Evolutionary conservation across 2,888 invertebrate species (phyloP).

Genomic region (Suillia variegata): DNA sequence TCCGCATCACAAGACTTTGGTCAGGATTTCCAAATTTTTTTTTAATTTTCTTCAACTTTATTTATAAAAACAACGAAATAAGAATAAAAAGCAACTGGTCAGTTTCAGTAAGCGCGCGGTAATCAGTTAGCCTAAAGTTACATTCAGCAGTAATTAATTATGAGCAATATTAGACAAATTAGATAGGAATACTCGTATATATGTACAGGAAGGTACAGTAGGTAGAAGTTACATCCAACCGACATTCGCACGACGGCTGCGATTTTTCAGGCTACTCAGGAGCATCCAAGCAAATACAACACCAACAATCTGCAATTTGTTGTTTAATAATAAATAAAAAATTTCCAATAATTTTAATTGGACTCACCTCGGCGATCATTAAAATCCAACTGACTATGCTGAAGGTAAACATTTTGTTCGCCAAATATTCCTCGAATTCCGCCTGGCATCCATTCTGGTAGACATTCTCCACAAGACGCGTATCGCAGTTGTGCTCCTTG

Average conservation of each 20-base stretch:
- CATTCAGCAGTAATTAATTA: no score
- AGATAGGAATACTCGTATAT: no score
- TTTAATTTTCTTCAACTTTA: no score
- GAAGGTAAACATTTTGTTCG: conserved; percentile 45
- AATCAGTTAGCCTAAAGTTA: no score
- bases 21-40: no score
- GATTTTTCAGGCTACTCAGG: conserved; percentile 46
- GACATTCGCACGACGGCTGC: conserved; percentile 46
- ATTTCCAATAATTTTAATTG: neutral
- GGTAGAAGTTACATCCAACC: conserved; percentile 54
- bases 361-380: conserved; percentile 47
- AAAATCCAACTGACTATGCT: conserved; percentile 48
- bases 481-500: conserved; percentile 40
- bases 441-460: conserved; percentile 44
- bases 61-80: no score
- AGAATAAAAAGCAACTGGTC: no score
- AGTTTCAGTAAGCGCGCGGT: no score
- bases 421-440: conserved; percentile 48
- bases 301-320: conserved; percentile 41
- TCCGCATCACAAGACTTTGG: no score
- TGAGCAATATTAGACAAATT: no score
- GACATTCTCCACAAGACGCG: conserved; percentile 32
- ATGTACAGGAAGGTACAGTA: no score
- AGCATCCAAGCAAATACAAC: conserved; percentile 46
- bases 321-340: conserved; percentile 3